Percentiles rank a stretch among this genome's conserved stretches.
Evolutionary conservation across 2,113 vertebrate species (phyloP).

Genomic region (Gadus macrocephalus): DNA sequence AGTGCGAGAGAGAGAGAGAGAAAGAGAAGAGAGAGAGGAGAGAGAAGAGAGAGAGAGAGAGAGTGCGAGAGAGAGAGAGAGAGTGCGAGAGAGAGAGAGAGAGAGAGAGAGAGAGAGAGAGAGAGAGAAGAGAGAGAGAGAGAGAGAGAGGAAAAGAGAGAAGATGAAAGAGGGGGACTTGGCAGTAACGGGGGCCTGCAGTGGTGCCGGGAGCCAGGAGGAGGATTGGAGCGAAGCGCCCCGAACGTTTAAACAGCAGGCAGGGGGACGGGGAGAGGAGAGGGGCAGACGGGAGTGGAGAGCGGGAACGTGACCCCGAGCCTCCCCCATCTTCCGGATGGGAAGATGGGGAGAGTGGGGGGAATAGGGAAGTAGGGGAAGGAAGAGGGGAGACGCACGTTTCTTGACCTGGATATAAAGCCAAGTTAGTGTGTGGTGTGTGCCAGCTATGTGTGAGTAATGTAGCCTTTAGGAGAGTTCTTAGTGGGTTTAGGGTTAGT

Average conservation of each 20-base stretch:
- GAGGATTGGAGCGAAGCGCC: not conserved
- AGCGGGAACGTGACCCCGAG: conserved; percentile 48
- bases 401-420: too few relatives aligned
- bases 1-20: conserved; percentile 16
- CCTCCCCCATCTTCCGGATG: too few relatives aligned
- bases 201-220: not conserved
- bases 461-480: too few relatives aligned
- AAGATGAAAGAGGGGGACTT: not conserved
- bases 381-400: not conserved
- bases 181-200: not conserved
- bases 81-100: not conserved
- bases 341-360: too few relatives aligned
- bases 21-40: not conserved
- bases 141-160: conserved; percentile 4
- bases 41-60: not conserved
- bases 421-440: too few relatives aligned
- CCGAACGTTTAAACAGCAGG: conserved; percentile 29
- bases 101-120: not conserved
- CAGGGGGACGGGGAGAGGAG: not conserved
- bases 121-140: not conserved
- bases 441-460: too few relatives aligned
- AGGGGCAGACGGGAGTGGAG: conserved; percentile 40
- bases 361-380: not conserved
- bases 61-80: conserved; percentile 15
- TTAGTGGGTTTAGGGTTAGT: too few relatives aligned